Evolutionary conservation across 2,888 invertebrate species (phyloP), one percentile per base, ranked within the genome.

Genomic region (Andrena hattorfiana): DNA sequence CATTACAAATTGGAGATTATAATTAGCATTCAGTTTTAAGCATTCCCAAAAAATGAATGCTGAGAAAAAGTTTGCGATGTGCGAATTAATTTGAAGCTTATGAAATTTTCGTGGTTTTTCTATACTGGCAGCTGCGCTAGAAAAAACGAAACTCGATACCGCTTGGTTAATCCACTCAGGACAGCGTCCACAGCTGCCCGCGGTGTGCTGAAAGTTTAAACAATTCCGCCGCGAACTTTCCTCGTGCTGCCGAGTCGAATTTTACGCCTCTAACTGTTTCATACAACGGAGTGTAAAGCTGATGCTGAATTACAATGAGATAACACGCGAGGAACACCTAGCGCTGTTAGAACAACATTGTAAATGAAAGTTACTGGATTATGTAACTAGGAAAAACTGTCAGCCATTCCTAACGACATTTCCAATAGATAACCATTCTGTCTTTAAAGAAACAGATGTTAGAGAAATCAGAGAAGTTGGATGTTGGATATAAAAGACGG

Each of bases 191-290:
- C 42, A 23, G 56, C 13, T 20, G 42, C 5, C 23, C 20, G 48
- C 16, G 16, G 28, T 42, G 28, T 51, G 13, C 23, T 48, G n/a
- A 73, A 66, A 73, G 42, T 68, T 74, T 48, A 67, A 67, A 54
- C 56, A 67, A 74, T 30, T 67, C 42, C 16, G 3, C 23, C 23
- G 0, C n/a, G 2, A 66, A 26, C 32, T 26, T n/a, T 32, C 10
- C 20, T 8, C 6, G 8, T 6, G 32, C 6, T 23, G 42, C 10
- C 35, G 23, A 13, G 16, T 30, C 10, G 23, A 49, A 54, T 72
- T 51, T 13, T 51, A 23, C 23, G 13, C 8, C 13, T 23, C 1
- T 32, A 16, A 35, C 16, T 20, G 13, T 68, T 68, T 23, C 26
- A 51, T 48, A 30, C 30, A 20, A 2, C 23, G 51, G 32, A 6